phyloP scores from a whole-genome alignment of 1,140 invertebrate species.

The Cataglyphis hispanica region DNA sequence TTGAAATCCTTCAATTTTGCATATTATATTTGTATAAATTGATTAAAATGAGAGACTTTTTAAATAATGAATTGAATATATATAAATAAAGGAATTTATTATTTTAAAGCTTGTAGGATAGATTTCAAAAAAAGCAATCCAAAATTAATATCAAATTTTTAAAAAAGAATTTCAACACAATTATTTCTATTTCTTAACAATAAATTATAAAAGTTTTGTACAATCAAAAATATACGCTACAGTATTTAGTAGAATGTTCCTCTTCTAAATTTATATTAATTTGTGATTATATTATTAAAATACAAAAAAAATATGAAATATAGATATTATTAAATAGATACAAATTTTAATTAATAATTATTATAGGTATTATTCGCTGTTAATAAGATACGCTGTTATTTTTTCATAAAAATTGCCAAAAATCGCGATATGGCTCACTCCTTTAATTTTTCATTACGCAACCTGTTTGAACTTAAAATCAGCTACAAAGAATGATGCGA shows the following conservation, averaged over 20 bases:
- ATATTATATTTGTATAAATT: slow-evolving; percentile 30
- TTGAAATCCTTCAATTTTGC: slow-evolving; percentile 5
- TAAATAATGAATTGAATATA: slow-evolving; percentile 35
- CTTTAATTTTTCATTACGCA: neutral
- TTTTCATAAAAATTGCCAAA: neutral
- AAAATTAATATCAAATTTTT: neutral
- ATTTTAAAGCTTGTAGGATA: neutral
- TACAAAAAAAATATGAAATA: neutral
- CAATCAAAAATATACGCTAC: neutral
- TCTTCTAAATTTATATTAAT: neutral
- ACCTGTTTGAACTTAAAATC: neutral
- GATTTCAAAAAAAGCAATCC: neutral
- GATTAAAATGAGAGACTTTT: neutral
- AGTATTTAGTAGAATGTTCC: neutral
- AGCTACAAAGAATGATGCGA: neutral
- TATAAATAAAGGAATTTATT: slow-evolving; percentile 25
- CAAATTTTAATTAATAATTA: neutral
- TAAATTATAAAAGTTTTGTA: neutral
- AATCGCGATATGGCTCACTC: neutral
- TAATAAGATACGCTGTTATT: neutral
- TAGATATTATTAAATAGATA: neutral
- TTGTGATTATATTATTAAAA: neutral
- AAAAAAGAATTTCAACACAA: neutral
- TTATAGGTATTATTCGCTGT: neutral
- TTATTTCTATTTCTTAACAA: neutral